Conservation (phyloP, 2,113 vertebrate species). For the Danionella cerebrum region DNA sequence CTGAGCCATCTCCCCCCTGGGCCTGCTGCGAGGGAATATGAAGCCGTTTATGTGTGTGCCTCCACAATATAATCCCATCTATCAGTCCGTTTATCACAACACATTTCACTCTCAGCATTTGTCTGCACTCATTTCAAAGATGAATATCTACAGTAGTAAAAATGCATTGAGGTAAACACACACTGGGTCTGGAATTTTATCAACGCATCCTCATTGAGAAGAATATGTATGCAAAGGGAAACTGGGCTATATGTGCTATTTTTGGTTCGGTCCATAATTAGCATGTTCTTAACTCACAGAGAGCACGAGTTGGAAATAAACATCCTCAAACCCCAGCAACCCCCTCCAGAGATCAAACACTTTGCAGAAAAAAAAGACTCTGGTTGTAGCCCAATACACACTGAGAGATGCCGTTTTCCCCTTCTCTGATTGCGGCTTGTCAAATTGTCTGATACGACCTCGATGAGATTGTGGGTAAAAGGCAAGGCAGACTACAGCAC, state of each 20-base stretch:
- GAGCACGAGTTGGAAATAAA: slow-evolving; percentile 26
- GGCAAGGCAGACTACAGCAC: background rate
- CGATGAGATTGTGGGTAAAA: background rate
- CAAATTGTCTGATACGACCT: background rate
- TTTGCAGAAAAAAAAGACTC: background rate
- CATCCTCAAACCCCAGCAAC: slow-evolving; percentile 11
- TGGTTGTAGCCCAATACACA: background rate
- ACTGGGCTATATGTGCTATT: slow-evolving; percentile 22
- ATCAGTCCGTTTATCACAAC: slow-evolving; percentile 30
- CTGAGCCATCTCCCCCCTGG: background rate
- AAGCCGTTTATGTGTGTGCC: background rate
- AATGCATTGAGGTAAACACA: slow-evolving; percentile 7
- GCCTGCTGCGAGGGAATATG: slow-evolving; percentile 9
- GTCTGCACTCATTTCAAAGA: slow-evolving; percentile 14
- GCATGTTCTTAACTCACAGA: slow-evolving; percentile 28
- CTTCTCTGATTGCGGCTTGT: background rate
- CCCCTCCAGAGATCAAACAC: background rate
- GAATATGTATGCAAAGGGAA: background rate
- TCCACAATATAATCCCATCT: slow-evolving; percentile 19
- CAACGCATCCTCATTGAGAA: slow-evolving; percentile 33
- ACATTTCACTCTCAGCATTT: slow-evolving; percentile 25
- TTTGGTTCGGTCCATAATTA: slow-evolving; percentile 27
- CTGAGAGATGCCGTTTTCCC: background rate
- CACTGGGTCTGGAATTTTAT: slow-evolving; percentile 30
- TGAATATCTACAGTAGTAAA: slow-evolving; percentile 9